phyloP scores from a whole-genome alignment of 2,888 invertebrate genomes.

The Proisotoma minuta region DNA sequence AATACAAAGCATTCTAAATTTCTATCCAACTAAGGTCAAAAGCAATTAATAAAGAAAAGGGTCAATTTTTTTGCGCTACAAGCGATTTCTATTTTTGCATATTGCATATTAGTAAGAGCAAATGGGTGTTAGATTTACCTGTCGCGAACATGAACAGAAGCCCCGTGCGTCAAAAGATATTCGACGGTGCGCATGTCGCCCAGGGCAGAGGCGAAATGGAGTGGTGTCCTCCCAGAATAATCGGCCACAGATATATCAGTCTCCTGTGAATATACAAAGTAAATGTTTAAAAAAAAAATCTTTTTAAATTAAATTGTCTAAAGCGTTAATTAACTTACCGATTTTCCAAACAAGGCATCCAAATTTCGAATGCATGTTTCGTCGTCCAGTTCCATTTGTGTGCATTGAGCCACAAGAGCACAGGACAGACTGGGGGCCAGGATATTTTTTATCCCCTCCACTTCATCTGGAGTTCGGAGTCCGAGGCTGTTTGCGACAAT shows the following conservation, averaged over 20 bases:
- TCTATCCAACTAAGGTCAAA: background rate
- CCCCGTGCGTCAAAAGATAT: conserved; percentile 70
- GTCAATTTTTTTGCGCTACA: background rate
- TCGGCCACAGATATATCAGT: conserved; percentile 40
- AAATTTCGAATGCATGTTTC: conserved; percentile 56
- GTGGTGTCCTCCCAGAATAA: conserved; percentile 38
- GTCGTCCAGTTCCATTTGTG: conserved; percentile 47
- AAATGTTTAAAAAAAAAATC: background rate
- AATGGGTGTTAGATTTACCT: conserved; percentile 51
- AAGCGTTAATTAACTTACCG: conserved; percentile 19
- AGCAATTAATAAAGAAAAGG: background rate
- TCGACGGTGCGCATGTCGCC: conserved; percentile 66
- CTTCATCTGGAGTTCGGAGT: conserved; percentile 57
- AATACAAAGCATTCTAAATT: background rate
- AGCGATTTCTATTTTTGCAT: conserved; percentile 12
- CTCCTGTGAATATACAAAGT: conserved; percentile 23
- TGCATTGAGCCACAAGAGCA: conserved; percentile 57
- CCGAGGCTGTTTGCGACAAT: conserved; percentile 59
- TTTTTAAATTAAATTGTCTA: background rate
- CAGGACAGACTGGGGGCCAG: conserved; percentile 67
- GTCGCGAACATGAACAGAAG: conserved; percentile 74
- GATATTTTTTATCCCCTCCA: conserved; percentile 58
- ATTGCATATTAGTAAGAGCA: conserved; percentile 6
- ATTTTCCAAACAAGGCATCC: conserved; percentile 50
- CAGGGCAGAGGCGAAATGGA: conserved; percentile 69